phyloP scores from a whole-genome alignment of 1,140 invertebrate species.

The Homarus americanus region DNA sequence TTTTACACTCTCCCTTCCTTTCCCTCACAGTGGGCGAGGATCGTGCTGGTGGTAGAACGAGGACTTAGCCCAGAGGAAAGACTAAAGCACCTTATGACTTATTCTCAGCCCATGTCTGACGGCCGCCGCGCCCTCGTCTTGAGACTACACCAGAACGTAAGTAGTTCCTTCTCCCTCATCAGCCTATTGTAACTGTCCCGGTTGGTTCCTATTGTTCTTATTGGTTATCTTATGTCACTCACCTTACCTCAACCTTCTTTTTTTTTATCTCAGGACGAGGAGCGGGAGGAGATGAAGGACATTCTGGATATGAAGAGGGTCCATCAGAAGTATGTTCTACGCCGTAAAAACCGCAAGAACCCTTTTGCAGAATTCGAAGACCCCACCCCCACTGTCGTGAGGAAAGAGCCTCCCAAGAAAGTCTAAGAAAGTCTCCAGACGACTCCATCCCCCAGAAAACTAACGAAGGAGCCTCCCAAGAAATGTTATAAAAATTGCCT shows the following conservation, averaged over 20 bases:
- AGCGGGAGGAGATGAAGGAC: slow-evolving; percentile 95
- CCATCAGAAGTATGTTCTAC: slow-evolving; percentile 80
- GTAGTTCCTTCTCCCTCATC: slow-evolving; percentile 22
- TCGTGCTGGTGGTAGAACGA: slow-evolving; percentile 97
- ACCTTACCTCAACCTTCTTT: not conserved
- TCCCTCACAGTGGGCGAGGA: slow-evolving; percentile 92
- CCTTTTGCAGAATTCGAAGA: slow-evolving; percentile 42
- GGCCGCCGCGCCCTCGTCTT: slow-evolving; percentile 91
- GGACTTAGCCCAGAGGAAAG: slow-evolving; percentile 93
- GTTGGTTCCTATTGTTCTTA: no score
- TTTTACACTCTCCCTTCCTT: not conserved
- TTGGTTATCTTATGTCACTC: not conserved
- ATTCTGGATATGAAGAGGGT: slow-evolving; percentile 93
- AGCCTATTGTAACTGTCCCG: no score
- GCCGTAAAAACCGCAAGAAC: slow-evolving; percentile 74
- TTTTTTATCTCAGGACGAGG: slow-evolving; percentile 85
- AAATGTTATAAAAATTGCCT: no score
- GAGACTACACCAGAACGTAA: slow-evolving; percentile 89
- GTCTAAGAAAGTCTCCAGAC: no score
- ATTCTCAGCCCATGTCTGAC: slow-evolving; percentile 97
- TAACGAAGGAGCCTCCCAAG: no score
- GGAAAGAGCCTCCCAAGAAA: not conserved
- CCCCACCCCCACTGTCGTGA: not conserved
- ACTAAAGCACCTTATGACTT: slow-evolving; percentile 89
- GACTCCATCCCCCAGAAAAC: no score